phyloP scores from a whole-genome alignment of 2,797 vertebrate species.

The Pseudochirops cupreus region DNA sequence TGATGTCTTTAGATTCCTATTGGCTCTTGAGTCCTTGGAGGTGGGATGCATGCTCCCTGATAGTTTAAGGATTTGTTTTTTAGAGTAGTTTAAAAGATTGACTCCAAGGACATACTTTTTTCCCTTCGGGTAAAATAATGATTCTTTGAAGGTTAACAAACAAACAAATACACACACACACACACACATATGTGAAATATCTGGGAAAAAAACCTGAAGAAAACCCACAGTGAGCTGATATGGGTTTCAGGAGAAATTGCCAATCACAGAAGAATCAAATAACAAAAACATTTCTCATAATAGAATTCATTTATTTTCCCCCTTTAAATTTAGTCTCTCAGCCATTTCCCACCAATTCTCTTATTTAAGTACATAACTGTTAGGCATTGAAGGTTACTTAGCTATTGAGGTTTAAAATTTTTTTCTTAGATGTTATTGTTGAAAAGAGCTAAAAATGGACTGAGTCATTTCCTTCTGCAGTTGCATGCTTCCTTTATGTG shows the following conservation, averaged over 20 bases:
- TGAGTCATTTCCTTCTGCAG: constrained; percentile 70
- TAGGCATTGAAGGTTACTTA: constrained; percentile 67
- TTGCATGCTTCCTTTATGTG: constrained; percentile 68
- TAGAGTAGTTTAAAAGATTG: constrained; percentile 8
- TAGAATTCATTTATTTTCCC: constrained; percentile 59
- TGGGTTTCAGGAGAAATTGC: constrained; percentile 32
- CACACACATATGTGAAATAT: neutral
- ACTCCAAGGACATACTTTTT: neutral
- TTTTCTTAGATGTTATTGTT: constrained; percentile 78
- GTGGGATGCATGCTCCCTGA: neutral
- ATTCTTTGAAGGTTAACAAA: neutral
- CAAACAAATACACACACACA: no score
- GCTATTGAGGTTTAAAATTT: constrained; percentile 74
- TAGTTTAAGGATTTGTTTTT: constrained; percentile 13
- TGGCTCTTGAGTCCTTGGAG: neutral
- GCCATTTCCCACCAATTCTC: constrained; percentile 72
- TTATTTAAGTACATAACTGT: constrained; percentile 66
- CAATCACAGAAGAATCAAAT: constrained; percentile 65
- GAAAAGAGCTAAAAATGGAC: constrained; percentile 76
- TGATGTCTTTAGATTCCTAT: neutral
- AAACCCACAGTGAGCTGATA: neutral
- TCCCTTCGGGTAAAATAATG: neutral
- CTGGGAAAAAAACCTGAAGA: constrained; percentile 11
- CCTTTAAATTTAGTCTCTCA: constrained; percentile 70
- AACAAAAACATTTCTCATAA: constrained; percentile 50